Evolutionary conservation across 2,797 vertebrate species (phyloP).

Genomic region (Buceros bicornis): DNA sequence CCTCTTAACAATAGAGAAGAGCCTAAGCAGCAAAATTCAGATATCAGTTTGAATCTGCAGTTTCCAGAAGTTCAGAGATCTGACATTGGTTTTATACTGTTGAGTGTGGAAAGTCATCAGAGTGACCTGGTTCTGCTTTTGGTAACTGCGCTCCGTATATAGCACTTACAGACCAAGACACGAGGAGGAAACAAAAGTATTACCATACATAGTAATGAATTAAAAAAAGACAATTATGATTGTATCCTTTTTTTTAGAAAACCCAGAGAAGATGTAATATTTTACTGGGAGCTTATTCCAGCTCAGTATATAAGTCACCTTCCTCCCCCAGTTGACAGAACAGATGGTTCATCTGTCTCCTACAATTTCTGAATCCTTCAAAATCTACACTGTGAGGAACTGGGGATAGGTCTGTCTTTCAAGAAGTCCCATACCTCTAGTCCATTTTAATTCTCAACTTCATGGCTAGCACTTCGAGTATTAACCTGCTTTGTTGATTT

Average conservation of each 20-base stretch:
- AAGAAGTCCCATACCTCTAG: background rate
- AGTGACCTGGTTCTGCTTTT: background rate
- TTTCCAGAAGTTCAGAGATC: background rate
- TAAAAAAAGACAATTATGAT: constrained; percentile 9
- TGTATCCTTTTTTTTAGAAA: background rate
- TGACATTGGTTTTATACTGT: background rate
- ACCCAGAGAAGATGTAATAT: background rate
- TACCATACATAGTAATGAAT: background rate
- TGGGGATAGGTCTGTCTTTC: background rate
- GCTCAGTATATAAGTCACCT: background rate
- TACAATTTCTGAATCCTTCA: constrained; percentile 10
- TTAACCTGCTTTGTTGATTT: background rate
- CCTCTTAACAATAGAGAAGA: background rate
- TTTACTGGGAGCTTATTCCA: constrained; percentile 8
- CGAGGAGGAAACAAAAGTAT: background rate
- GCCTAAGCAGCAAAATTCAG: background rate
- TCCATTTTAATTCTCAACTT: background rate
- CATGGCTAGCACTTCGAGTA: background rate
- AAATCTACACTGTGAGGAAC: background rate
- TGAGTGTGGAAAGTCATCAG: background rate
- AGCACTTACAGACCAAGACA: background rate
- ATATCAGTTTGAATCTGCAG: background rate
- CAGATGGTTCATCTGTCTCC: constrained; percentile 32
- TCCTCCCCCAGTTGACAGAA: constrained; percentile 40
- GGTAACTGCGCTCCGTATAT: background rate